These are phyloP conservation scores for Australoheros scitulus DNA, from an alignment of 2,113 vertebrate genomes.

Conservation along the genomic window DNA sequence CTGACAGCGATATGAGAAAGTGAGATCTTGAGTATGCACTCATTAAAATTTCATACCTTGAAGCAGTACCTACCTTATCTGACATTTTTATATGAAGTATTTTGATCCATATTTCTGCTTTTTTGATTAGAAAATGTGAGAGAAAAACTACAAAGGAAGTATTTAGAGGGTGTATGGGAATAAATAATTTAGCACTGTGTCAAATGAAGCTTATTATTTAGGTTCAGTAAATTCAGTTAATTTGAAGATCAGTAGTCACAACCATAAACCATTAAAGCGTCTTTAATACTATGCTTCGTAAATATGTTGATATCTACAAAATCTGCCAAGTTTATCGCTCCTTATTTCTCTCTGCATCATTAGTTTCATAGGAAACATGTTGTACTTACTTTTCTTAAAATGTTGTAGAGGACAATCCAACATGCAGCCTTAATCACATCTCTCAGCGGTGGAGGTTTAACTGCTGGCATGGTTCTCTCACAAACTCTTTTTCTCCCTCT, in stretches of 20 bases:
- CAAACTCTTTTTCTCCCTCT: background rate
- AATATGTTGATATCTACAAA: background rate
- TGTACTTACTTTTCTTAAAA: constrained; percentile 54
- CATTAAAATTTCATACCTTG: constrained; percentile 41
- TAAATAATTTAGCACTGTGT: background rate
- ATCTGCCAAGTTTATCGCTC: background rate
- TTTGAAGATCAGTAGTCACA: background rate
- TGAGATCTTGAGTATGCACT: constrained; percentile 16
- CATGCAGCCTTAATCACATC: background rate
- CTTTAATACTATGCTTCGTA: background rate
- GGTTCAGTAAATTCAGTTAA: background rate
- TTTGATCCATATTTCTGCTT: background rate
- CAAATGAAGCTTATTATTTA: background rate
- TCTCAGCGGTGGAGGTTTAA: too few species aligned
- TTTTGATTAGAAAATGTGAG: background rate
- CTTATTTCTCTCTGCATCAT: background rate
- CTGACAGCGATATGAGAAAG: constrained; percentile 43
- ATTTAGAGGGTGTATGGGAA: fast-evolving
- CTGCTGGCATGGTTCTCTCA: too few species aligned
- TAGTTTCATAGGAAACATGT: background rate
- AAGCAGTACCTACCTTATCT: constrained; percentile 19
- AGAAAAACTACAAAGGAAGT: background rate
- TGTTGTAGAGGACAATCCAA: background rate
- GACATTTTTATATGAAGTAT: background rate
- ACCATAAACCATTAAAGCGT: background rate